Conservation (phyloP, 1,140 invertebrate genomes). For the Oreohelix idahoensis region DNA sequence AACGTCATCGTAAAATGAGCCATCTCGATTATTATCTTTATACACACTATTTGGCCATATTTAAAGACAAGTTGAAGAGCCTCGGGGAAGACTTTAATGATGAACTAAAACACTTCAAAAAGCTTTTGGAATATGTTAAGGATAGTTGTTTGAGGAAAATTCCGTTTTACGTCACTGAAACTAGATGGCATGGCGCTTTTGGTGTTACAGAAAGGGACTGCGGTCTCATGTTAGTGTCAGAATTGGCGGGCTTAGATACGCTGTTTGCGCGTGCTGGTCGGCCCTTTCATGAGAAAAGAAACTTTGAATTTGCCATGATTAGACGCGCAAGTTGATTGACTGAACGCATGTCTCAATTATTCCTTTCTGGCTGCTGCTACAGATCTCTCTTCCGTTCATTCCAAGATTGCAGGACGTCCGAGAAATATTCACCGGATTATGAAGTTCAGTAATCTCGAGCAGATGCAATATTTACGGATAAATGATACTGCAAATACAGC, state of each 20-base stretch:
- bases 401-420: too few species aligned
- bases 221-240: constrained; percentile 49
- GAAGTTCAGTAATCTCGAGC: too few species aligned
- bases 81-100: constrained; percentile 48
- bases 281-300: background rate
- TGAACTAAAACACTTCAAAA: constrained; percentile 56
- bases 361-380: too few species aligned
- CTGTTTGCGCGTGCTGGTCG: constrained; percentile 46
- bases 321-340: too few species aligned
- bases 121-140: constrained; percentile 44
- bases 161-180: constrained; percentile 34
- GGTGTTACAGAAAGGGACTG: constrained; percentile 48
- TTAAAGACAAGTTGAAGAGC: constrained; percentile 45
- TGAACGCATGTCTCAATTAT: too few species aligned
- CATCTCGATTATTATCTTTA: constrained; percentile 60
- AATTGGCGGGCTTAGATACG: constrained; percentile 48
- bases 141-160: constrained; percentile 43
- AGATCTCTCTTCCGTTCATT: too few species aligned
- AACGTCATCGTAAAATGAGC: constrained; percentile 46
- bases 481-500: too few species aligned
- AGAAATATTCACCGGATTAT: too few species aligned
- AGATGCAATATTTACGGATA: too few species aligned
- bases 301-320: too few species aligned
- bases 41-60: constrained; percentile 48
- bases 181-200: constrained; percentile 53